Evolutionary conservation across 1,140 invertebrate species (phyloP), one percentile per base, ranked within the genome.

Genomic region (Hyles vespertilio): DNA sequence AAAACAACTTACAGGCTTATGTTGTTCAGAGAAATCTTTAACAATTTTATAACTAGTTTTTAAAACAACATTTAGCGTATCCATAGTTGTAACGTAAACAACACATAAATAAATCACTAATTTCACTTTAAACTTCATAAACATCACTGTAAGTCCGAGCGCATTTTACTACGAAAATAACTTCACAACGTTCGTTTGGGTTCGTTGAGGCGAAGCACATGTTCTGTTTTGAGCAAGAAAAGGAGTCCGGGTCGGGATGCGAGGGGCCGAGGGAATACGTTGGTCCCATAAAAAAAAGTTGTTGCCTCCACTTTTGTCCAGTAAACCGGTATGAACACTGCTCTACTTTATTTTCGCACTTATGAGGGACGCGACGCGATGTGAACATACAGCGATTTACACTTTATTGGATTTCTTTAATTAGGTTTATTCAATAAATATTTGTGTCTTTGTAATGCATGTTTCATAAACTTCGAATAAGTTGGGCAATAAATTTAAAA

Each of bases 41-140:
- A 84, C 72, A 57, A 85, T 79, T 72, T 86, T 87, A 61, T 87
- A 87, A 71, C 82, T 77, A 43, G 82, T 86, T 74, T 83, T 85
- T 45, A 84, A 62, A 61, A 87, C 63, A 59, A 81, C 73, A 59
- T 84, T 87, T 68, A 87, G 65, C 12, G 81, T 74, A 76, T 87
- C 75, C 84, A 87, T 87, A 50, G 49, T 68, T 56, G 34, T 33
- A 48, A 56, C 32, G 32, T 47, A 34, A 43, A 56, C 12, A 7
- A 34, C 22, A 34, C n/a, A 10, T 46, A 33, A 32, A 48, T n/a
- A 47, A 56, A 56, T 34, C 32, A 47, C n/a, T 3, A 48, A 47
- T 33, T 10, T 34, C 53, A 55, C 43, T 32, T 46, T 55, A 47
- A 45, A 48, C 9, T 34, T 51, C 10, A 33, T 33, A 51, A 59